These are phyloP conservation scores for Dryobotodes eremita DNA, from an alignment of 2,888 invertebrate genomes.

Conservation along the genomic window DNA sequence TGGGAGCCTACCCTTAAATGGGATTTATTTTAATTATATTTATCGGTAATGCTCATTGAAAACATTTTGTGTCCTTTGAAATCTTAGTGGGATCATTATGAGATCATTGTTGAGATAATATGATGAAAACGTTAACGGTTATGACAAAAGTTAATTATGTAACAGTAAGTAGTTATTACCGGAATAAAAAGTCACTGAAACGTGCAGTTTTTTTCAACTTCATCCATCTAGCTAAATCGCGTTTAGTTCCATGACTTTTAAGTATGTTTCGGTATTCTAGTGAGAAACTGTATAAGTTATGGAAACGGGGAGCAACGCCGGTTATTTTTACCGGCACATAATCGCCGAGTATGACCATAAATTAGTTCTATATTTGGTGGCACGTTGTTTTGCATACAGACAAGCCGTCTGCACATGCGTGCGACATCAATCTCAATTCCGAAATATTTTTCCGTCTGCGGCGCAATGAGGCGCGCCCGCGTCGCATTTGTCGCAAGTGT, in stretches of 20 bases:
- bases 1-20: constrained; percentile 90
- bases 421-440: constrained; percentile 90
- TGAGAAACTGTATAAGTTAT: constrained; percentile 81
- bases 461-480: constrained; percentile 65
- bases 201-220: neutral
- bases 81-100: constrained; percentile 59
- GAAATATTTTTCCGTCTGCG: constrained; percentile 89
- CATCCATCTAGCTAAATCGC: neutral
- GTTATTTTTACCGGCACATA: constrained; percentile 88
- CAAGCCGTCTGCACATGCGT: constrained; percentile 90
- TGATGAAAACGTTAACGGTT: constrained; percentile 35
- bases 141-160: constrained; percentile 1
- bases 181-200: neutral
- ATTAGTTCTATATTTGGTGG: constrained; percentile 90
- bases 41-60: constrained; percentile 82
- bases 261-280: constrained; percentile 70
- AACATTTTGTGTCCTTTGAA: constrained; percentile 62
- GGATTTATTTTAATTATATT: constrained; percentile 90
- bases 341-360: constrained; percentile 90
- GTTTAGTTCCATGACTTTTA: constrained; percentile 27
- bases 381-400: constrained; percentile 89
- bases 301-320: constrained; percentile 81
- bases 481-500: constrained; percentile 60
- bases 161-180: neutral
- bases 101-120: constrained; percentile 65